These are phyloP conservation scores for Leucosticte australis DNA, from an alignment of 2,113 vertebrate genomes.

Conservation along the genomic window DNA sequence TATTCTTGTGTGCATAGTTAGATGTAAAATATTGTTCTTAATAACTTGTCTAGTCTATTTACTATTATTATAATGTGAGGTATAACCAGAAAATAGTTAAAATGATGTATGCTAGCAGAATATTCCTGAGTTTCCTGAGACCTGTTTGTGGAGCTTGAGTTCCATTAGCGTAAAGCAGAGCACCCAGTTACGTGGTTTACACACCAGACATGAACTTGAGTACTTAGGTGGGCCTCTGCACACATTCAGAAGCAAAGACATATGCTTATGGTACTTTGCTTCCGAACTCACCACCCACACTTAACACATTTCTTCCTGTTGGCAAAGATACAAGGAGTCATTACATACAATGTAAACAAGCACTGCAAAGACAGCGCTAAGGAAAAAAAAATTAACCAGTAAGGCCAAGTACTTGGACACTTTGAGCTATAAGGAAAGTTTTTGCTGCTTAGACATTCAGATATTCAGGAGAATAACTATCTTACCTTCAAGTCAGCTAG, in stretches of 20 bases:
- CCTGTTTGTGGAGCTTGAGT: background rate
- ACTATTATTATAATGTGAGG: conserved; percentile 11
- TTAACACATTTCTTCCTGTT: background rate
- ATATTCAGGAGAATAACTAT: background rate
- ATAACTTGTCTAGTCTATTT: conserved; percentile 43
- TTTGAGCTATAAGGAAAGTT: background rate
- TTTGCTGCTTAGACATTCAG: background rate
- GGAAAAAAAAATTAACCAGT: background rate
- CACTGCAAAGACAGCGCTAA: background rate
- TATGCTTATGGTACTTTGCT: background rate
- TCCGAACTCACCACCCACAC: background rate
- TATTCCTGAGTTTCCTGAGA: conserved; percentile 7
- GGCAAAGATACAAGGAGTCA: background rate
- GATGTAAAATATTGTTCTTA: conserved; percentile 55
- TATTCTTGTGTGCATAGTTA: conserved; percentile 47
- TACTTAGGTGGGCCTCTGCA: background rate
- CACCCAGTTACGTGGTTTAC: background rate
- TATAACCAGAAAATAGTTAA: conserved; percentile 37
- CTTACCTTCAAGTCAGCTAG: background rate
- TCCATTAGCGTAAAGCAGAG: background rate
- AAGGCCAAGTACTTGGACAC: background rate
- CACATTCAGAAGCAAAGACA: background rate
- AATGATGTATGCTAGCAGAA: conserved; percentile 6
- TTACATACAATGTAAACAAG: background rate
- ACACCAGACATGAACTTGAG: background rate